Evolutionary conservation across 2,797 vertebrate genomes (phyloP), one percentile per base, ranked within the genome.

Genomic region (Rousettus madagascariensis): DNA sequence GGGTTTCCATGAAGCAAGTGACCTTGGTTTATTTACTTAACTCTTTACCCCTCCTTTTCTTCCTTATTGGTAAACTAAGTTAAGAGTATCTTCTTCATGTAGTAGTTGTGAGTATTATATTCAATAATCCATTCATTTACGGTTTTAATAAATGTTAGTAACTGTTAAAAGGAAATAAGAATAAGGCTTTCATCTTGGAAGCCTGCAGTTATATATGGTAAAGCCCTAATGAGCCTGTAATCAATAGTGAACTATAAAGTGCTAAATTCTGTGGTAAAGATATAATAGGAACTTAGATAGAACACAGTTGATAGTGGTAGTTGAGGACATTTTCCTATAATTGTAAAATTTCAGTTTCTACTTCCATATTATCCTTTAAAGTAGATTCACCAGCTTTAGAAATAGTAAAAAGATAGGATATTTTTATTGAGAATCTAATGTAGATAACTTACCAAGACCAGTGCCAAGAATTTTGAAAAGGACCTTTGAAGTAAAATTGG

Each of bases 381-480:
- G 15, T 90, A 46, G 49, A 87, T 80, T 91, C n/a, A 57, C 36
- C 36, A 85, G 51, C 83, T 72, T 78, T 95, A 74, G 69, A 95
- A 78, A 83, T 82, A 92, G 46, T 96, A 94, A 92, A 61, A 65
- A 61, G 38, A n/a, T 65, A 22, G 36, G n/a, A 15, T 86, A 46
- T 95, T 96, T 91, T 95, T 75, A 49, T 38, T 94, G 26, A 84
- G n/a, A 83, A 38, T 59, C 53, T 78, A 79, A 59, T 86, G 8
- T 79, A 88, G 88, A 69, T 84, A 88, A 91, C 51, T 94, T 53
- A 93, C 24, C 41, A 82, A 91, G 65, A 63, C 41, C 16, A 82
- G 30, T 61, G 26, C 55, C 69, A 80, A 49, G 49, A 71, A 71
- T 75, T 79, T 91, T 94, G 59, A 83, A 93, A 83, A 93, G 53